Evolutionary conservation across 2,797 vertebrate genomes (phyloP), one percentile per base, ranked within the genome.

Genomic region (Clarias pachynema): DNA sequence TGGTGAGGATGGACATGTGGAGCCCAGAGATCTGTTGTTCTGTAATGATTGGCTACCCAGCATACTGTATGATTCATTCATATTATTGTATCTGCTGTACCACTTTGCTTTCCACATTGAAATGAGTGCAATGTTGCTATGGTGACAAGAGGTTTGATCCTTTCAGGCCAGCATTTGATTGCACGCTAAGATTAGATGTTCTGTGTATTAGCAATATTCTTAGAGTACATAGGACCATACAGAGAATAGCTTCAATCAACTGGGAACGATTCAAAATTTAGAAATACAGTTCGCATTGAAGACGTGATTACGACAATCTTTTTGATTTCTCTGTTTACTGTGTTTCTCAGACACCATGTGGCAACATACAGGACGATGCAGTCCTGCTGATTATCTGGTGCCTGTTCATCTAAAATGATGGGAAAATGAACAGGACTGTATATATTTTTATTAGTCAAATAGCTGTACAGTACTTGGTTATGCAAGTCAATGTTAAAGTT

Each of bases 111-210:
- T 79, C 85, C 70, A 86, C 63, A 84, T 80, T 81, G 85, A 44
- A 78, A 85, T 72, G 77, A 87, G 86, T 89, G 59, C 84, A 78
- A 79, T 14, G 84, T 89, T 89, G 81, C 88, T 86, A 87, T 87
- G 86, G 88, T 86, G 85, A 89, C 88, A 87, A 56, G 59, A 77
- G 81, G 37, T 66, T 87, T 82, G 77, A 89, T 74, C 81, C 83
- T 83, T 88, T 75, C 62, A 85, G n/a, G 83, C 26, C 70, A 31
- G 26, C 82, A 63, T 78, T 86, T 82, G 83, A 84, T 85, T 84
- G 57, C 60, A 83, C 80, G 68, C 83, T 81, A 83, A 83, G 75
- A 87, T 86, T 87, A 68, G 74, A 84, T 75, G 29, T 82, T 79
- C 73, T 66, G 53, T 62, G 49, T 81, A 77, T 88, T 84, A 83